Conservation (phyloP, 1,140 invertebrate genomes). For the Diabrotica undecimpunctata region DNA sequence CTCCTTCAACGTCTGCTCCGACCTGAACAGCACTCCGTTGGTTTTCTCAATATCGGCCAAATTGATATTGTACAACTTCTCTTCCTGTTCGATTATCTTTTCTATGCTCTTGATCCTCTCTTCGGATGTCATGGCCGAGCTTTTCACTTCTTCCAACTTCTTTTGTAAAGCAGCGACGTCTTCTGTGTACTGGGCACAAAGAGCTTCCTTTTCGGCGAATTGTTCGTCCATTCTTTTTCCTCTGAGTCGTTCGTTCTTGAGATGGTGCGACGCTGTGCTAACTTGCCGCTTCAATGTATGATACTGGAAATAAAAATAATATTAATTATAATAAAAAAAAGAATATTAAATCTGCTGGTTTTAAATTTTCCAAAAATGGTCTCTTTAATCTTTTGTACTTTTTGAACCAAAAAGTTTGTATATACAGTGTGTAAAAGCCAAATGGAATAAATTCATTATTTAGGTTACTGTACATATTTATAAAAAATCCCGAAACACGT, state of each 20-base stretch:
- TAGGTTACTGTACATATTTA: too few species aligned
- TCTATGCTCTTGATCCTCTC: slow-evolving; percentile 36
- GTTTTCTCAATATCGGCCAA: slow-evolving; percentile 34
- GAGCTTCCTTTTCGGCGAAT: slow-evolving; percentile 29
- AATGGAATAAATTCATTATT: too few species aligned
- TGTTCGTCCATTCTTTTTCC: slow-evolving; percentile 26
- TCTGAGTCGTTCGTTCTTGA: slow-evolving; percentile 37
- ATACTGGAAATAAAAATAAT: slow-evolving; percentile 23
- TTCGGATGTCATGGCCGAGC: slow-evolving; percentile 24
- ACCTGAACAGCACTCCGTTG: slow-evolving; percentile 34
- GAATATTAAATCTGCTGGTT: background rate
- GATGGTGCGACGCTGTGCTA: slow-evolving; percentile 24
- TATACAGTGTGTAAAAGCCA: too few species aligned
- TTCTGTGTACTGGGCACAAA: slow-evolving; percentile 26
- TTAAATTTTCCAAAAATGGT: background rate
- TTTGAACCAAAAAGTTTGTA: too few species aligned
- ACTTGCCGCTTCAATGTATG: slow-evolving; percentile 32
- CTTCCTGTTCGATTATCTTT: slow-evolving; percentile 35
- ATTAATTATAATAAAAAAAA: too few species aligned
- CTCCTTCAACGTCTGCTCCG: slow-evolving; percentile 31
- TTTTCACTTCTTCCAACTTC: slow-evolving; percentile 32
- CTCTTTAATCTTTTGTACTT: too few species aligned
- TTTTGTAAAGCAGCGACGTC: slow-evolving; percentile 28
- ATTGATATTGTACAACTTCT: slow-evolving; percentile 31
- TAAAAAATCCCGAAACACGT: too few species aligned